Conservation (phyloP, 1,140 invertebrate genomes). For the Listronotus oregonensis region DNA sequence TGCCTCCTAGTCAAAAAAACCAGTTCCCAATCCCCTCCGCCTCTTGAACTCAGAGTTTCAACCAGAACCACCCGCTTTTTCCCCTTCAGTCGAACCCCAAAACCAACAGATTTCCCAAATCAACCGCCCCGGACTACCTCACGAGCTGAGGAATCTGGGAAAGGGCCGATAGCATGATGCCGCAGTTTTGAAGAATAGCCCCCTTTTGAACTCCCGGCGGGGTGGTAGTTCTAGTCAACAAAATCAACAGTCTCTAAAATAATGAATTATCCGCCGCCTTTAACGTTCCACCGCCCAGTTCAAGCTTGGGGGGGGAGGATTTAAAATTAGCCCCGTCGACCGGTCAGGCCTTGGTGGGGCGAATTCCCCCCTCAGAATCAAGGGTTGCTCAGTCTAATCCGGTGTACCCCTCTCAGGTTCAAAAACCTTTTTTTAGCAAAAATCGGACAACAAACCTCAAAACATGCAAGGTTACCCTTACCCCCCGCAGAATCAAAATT, state of each 20-base stretch:
- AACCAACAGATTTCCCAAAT: slow-evolving; percentile 5
- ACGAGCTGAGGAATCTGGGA: slow-evolving; percentile 41
- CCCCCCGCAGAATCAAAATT: slow-evolving; percentile 25
- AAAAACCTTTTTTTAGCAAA: slow-evolving; percentile 1
- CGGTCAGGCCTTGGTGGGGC: slow-evolving; percentile 32
- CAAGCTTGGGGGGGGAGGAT: slow-evolving; percentile 22
- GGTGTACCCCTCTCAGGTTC: slow-evolving; percentile 5
- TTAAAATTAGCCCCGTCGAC: slow-evolving; percentile 20
- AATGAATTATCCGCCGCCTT: slow-evolving; percentile 18
- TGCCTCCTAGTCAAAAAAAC: slow-evolving; percentile 10
- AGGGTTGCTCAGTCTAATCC: slow-evolving; percentile 7
- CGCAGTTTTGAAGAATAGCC: slow-evolving; percentile 35
- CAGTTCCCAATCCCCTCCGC: slow-evolving; percentile 28
- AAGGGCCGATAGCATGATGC: slow-evolving; percentile 36
- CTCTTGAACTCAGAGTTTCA: slow-evolving; percentile 40
- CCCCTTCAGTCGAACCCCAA: slow-evolving; percentile 25
- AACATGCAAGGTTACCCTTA: not conserved
- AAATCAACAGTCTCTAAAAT: slow-evolving; percentile 20
- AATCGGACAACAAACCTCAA: not conserved
- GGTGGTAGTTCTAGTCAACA: slow-evolving; percentile 9
- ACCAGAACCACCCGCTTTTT: slow-evolving; percentile 41
- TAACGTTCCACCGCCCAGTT: slow-evolving; percentile 28
- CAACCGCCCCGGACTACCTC: slow-evolving; percentile 35
- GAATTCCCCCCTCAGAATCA: slow-evolving; percentile 11
- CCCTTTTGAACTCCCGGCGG: slow-evolving; percentile 10